phyloP scores from a whole-genome alignment of 1,140 invertebrate genomes.

The Hestina assimilis region DNA sequence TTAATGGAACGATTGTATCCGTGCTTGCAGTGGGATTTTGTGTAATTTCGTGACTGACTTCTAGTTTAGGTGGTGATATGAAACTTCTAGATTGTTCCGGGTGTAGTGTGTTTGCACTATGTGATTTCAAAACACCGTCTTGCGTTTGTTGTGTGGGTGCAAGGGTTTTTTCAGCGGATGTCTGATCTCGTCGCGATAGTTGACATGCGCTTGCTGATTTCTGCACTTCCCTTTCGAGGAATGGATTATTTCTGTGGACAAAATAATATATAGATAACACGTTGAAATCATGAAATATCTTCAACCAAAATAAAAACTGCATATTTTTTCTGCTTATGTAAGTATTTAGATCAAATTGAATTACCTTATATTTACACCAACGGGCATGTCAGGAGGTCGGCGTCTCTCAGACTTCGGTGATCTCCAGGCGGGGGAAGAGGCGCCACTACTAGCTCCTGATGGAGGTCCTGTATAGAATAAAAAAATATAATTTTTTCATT shows the following conservation, averaged over 20 bases:
- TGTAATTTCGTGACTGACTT: slow-evolving; percentile 52
- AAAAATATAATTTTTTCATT: slow-evolving; percentile 13
- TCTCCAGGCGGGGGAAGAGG: slow-evolving; percentile 80
- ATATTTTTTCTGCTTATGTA: neutral
- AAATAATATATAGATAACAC: neutral
- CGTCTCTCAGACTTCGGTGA: slow-evolving; percentile 80
- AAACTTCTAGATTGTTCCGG: slow-evolving; percentile 39
- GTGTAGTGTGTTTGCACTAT: slow-evolving; percentile 63
- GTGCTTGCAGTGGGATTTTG: slow-evolving; percentile 44
- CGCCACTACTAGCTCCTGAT: slow-evolving; percentile 78
- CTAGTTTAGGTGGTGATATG: slow-evolving; percentile 27
- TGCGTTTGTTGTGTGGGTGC: slow-evolving; percentile 37
- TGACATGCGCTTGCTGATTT: slow-evolving; percentile 80
- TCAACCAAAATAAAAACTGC: no score
- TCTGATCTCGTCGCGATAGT: slow-evolving; percentile 57
- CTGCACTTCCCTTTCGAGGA: slow-evolving; percentile 76
- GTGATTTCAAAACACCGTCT: slow-evolving; percentile 65
- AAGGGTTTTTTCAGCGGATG: slow-evolving; percentile 54
- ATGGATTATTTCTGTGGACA: slow-evolving; percentile 72
- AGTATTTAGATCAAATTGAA: neutral
- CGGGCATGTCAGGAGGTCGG: slow-evolving; percentile 78
- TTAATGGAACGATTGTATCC: slow-evolving; percentile 57
- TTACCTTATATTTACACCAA: slow-evolving; percentile 77
- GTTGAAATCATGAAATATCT: no score
- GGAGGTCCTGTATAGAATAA: slow-evolving; percentile 56